Percentiles rank a stretch among this genome's conserved stretches.
phyloP scores from a whole-genome alignment of 1,140 invertebrate species.

The Calosoma granatense region DNA sequence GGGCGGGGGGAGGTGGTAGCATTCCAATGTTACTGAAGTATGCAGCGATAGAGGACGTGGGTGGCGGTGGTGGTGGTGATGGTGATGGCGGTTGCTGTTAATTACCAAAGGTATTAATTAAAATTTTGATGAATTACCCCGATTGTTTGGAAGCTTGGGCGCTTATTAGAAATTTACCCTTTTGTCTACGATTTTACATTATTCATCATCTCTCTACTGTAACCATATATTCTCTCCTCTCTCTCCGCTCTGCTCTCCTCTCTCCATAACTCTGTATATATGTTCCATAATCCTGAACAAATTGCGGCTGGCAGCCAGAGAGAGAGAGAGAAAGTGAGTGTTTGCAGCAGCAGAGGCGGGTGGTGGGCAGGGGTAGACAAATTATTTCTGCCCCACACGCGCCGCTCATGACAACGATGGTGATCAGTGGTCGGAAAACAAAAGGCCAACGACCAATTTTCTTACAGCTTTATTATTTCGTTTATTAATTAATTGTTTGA shows the following conservation, averaged over 20 bases:
- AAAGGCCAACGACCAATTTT: not conserved
- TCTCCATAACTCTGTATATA: too few relatives aligned
- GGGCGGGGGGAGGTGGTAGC: too few relatives aligned
- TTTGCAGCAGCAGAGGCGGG: too few relatives aligned
- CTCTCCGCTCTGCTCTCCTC: not conserved
- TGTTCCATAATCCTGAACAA: not conserved
- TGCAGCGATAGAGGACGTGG: too few relatives aligned
- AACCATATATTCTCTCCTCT: not conserved
- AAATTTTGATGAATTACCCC: conserved; percentile 7
- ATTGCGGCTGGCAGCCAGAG: too few relatives aligned
- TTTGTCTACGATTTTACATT: conserved; percentile 5
- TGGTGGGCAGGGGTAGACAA: too few relatives aligned
- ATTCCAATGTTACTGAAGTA: too few relatives aligned
- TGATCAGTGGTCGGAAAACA: too few relatives aligned
- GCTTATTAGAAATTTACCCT: conserved; percentile 5
- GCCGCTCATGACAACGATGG: too few relatives aligned
- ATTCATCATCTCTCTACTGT: not conserved
- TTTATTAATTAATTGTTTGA: not conserved
- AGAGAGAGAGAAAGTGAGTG: too few relatives aligned
- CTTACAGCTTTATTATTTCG: not conserved
- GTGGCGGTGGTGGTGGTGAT: too few relatives aligned
- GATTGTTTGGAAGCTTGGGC: not conserved
- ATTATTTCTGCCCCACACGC: not conserved
- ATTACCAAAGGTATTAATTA: conserved; percentile 7
- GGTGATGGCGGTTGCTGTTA: too few relatives aligned